phyloP scores from a whole-genome alignment of 2,797 vertebrate genomes.

The Poecilia velifera region DNA sequence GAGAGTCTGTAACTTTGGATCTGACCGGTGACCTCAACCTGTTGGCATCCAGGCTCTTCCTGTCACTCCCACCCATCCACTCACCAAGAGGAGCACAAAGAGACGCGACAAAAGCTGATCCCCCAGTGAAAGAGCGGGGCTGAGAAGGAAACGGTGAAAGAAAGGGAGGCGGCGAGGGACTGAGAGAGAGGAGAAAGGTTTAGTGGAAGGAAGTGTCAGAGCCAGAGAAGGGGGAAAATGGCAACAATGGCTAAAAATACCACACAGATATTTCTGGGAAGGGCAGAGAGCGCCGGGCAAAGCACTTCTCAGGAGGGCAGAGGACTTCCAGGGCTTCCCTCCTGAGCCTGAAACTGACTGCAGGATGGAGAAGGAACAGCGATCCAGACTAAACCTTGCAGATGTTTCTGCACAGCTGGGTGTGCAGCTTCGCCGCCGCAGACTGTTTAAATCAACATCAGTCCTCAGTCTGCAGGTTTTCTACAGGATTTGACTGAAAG shows the following conservation, averaged over 20 bases:
- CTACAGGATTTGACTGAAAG: background rate
- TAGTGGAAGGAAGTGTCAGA: constrained; percentile 65
- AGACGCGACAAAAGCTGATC: constrained; percentile 24
- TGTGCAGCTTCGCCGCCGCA: background rate
- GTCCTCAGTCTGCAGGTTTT: background rate
- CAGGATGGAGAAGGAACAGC: background rate
- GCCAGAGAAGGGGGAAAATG: constrained; percentile 48
- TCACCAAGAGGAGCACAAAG: constrained; percentile 25
- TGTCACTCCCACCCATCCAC: constrained; percentile 35
- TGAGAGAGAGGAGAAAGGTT: constrained; percentile 39
- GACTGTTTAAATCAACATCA: no score
- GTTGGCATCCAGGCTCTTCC: constrained; percentile 23
- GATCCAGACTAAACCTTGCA: background rate
- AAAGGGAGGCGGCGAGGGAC: constrained; percentile 24
- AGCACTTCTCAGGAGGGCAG: constrained; percentile 41
- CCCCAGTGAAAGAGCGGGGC: background rate
- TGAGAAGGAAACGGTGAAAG: constrained; percentile 18
- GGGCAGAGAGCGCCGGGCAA: constrained; percentile 33
- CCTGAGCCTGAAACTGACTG: background rate
- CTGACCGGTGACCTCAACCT: constrained; percentile 39
- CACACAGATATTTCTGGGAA: constrained; percentile 42
- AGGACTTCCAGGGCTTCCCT: background rate
- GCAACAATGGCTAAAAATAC: constrained; percentile 75
- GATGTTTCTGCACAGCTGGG: background rate
- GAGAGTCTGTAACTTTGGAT: constrained; percentile 8